phyloP scores from a whole-genome alignment of 2,888 invertebrate genomes.

The Pollenia angustigena region DNA sequence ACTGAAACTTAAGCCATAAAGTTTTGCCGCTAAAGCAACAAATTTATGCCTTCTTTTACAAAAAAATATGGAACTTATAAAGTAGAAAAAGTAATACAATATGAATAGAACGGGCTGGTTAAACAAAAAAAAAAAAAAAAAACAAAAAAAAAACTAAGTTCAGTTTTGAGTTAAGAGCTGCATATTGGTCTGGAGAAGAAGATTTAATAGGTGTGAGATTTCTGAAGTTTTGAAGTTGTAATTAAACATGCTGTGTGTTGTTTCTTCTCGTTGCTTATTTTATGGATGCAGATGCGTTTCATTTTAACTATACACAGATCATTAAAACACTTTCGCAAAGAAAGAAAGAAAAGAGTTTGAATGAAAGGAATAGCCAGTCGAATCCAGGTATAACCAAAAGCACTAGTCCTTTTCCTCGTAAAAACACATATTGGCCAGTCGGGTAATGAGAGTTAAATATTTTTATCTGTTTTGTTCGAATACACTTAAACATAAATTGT shows the following conservation, averaged over 20 bases:
- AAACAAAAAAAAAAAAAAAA: conserved; percentile 11
- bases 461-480: conserved; percentile 12
- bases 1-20: conserved; percentile 71
- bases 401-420: neutral
- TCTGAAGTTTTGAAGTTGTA: conserved; percentile 76
- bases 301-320: conserved; percentile 65
- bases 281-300: conserved; percentile 73
- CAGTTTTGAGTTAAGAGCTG: conserved; percentile 25
- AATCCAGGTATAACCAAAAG: conserved; percentile 6
- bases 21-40: conserved; percentile 73
- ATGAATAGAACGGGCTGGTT: neutral
- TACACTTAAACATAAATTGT: conserved; percentile 69
- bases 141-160: conserved; percentile 14
- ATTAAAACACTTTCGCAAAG: conserved; percentile 55
- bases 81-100: conserved; percentile 12
- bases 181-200: conserved; percentile 64
- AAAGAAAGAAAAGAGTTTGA: conserved; percentile 22
- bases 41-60: conserved; percentile 62
- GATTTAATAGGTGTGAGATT: conserved; percentile 77
- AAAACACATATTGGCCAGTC: conserved; percentile 49
- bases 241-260: conserved; percentile 71
- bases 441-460: conserved; percentile 50
- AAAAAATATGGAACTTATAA: conserved; percentile 55
- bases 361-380: neutral
- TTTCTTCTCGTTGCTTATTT: conserved; percentile 51